Base-by-base conservation (phyloP, 2,888 invertebrate species). In the Holacanthella duospinosa region DNA sequence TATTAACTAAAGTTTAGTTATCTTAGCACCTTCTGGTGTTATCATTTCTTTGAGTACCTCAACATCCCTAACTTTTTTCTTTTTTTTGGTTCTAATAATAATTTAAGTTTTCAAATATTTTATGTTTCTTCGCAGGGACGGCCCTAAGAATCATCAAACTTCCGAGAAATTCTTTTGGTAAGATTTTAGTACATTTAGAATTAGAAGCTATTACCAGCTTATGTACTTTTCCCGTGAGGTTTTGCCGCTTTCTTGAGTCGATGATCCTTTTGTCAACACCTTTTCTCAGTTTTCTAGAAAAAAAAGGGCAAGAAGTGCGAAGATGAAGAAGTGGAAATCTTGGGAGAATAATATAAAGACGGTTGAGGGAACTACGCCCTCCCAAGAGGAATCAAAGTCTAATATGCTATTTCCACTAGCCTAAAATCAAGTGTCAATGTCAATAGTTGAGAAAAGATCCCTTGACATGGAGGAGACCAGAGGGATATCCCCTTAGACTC, bases 101-200 rank as follows among this genome's bases (percentile, higher is more conserved):
- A n/a, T n/a, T n/a, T n/a, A n/a, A 21, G 21, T 21, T 48, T 21
- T 4, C 16, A 21, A n/a, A 9, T n/a, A 48, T n/a, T 48, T 48
- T 48, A n/a, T 48, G n/a, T 36, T 9, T 36, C 16, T 36, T 36
- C 16, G 36, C 36, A 16, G 36, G 9, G 16, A 36, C 16, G 12
- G 48, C 48, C 48, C 48, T 48, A 58, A 28, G 36, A 26, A 63
- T 64, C 61, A 43, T 55, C 61, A 64, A 62, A 64, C 64, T 64
- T 64, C 64, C 64, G 64, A 64, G 62, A 64, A 64, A 64, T 64
- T 64, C 61, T 53, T 62, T 44, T 27, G 44, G n/a, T n/a, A n/a
- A 44, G 48, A n/a, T 59, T 48, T 29, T 19, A 29, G 29, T n/a
- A 56, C 24, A 21, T 21, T 48, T 48, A 48, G 48, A 48, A 36